These are phyloP conservation scores for Lophotriccus pileatus DNA, from an alignment of 2,797 vertebrate genomes.

Conservation along the genomic window DNA sequence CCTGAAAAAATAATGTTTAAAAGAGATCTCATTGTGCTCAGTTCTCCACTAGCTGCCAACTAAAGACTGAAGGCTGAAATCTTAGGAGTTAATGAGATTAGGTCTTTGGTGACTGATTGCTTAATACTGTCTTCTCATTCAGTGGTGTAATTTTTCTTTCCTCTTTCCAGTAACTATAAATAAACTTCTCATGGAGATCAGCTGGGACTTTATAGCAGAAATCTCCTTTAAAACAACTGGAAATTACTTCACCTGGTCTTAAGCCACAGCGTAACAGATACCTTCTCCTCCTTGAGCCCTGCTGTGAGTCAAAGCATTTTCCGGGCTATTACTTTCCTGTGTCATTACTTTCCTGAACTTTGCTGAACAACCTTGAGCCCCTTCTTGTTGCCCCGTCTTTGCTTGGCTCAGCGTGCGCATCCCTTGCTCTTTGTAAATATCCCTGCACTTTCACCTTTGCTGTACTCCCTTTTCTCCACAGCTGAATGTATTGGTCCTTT, in stretches of 20 bases:
- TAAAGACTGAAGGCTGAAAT: not conserved
- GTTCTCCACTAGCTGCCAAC: not conserved
- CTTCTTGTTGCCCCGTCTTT: not conserved
- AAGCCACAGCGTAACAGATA: not conserved
- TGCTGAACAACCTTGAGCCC: not conserved
- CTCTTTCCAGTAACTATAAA: not conserved
- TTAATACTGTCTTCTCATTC: not conserved
- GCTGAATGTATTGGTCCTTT: not conserved
- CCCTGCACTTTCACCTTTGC: accelerated
- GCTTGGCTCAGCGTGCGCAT: not conserved
- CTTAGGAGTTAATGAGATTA: slow-evolving; percentile 43
- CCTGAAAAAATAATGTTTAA: slow-evolving; percentile 44
- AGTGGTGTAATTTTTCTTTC: not conserved
- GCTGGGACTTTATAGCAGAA: not conserved
- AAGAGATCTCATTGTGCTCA: slow-evolving; percentile 21
- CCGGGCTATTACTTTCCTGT: not conserved
- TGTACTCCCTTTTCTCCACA: not conserved
- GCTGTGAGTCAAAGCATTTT: slow-evolving; percentile 28
- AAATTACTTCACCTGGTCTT: not conserved
- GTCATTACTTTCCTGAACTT: not conserved
- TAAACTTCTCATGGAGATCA: not conserved
- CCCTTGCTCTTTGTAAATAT: not conserved
- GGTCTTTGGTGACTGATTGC: not conserved
- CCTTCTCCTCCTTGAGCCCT: not conserved
- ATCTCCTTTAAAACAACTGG: slow-evolving; percentile 1